A percentile compares a stretch with the other conserved stretches of the same genome.
Conservation (phyloP, 2,113 vertebrate genomes). For the Struthidea cinerea region DNA sequence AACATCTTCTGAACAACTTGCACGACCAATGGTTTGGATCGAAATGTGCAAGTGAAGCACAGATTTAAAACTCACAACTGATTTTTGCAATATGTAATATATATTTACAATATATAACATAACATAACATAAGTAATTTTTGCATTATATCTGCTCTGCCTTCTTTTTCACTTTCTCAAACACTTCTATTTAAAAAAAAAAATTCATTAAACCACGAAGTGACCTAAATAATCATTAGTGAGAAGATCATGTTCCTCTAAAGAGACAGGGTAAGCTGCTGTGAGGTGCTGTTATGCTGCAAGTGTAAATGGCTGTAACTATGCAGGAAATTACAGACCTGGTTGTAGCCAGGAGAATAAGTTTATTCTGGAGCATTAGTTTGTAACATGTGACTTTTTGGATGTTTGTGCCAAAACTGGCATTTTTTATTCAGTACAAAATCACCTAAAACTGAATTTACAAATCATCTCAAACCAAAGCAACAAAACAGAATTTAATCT, state of each 20-base stretch:
- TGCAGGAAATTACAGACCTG: not conserved
- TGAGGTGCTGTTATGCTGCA: not conserved
- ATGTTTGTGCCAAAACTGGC: not conserved
- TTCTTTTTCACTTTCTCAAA: not conserved
- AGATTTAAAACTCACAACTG: not conserved
- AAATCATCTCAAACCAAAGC: not conserved
- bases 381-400: not conserved
- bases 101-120: too few relatives aligned
- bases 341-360: not conserved
- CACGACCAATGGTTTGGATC: not conserved
- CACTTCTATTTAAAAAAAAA: not conserved
- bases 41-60: not conserved
- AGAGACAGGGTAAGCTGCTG: not conserved
- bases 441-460: not conserved
- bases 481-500: not conserved
- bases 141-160: not conserved
- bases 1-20: not conserved
- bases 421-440: not conserved
- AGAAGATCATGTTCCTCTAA: not conserved
- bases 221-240: not conserved
- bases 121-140: not conserved
- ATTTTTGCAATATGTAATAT: not conserved
- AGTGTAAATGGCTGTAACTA: not conserved
- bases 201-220: not conserved
- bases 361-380: not conserved